A percentile compares a stretch with the other conserved stretches of the same genome.
Evolutionary conservation across 2,888 invertebrate genomes (phyloP).

Genomic region (Amblyjoppa proteus): DNA sequence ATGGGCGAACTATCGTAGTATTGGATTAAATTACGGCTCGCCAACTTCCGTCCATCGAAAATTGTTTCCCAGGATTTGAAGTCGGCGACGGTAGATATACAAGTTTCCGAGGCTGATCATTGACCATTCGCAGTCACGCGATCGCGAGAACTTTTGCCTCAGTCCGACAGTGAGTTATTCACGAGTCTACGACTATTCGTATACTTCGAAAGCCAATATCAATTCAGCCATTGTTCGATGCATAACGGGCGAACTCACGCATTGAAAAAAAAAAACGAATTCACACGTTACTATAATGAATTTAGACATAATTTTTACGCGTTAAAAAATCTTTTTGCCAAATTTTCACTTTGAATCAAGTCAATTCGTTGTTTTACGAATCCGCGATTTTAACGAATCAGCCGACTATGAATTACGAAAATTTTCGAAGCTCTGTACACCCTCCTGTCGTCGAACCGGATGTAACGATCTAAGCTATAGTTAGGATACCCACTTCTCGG

Average conservation of each 20-base stretch:
- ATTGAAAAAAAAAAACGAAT: not conserved
- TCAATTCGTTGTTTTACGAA: not conserved
- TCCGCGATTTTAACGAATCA: too few species aligned
- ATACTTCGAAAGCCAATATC: not conserved
- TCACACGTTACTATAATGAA: not conserved
- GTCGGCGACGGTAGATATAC: not conserved
- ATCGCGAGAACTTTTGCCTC: not conserved
- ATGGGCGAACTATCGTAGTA: not conserved
- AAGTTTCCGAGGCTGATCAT: not conserved
- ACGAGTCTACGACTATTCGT: not conserved
- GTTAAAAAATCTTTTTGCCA: not conserved
- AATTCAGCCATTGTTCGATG: not conserved
- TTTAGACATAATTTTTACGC: too few species aligned
- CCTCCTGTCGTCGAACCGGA: constrained; percentile 4
- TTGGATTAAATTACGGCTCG: not conserved
- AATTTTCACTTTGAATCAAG: not conserved
- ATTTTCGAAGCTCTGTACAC: not conserved
- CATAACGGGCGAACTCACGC: not conserved
- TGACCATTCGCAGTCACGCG: constrained; percentile 7
- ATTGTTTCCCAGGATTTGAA: not conserved
- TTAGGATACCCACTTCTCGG: not conserved
- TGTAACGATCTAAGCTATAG: constrained; percentile 2
- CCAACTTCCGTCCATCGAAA: not conserved
- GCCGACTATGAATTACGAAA: not conserved
- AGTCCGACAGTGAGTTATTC: not conserved